Base-by-base conservation (phyloP, 2,113 vertebrate genomes). In the Scytalopus superciliaris region DNA sequence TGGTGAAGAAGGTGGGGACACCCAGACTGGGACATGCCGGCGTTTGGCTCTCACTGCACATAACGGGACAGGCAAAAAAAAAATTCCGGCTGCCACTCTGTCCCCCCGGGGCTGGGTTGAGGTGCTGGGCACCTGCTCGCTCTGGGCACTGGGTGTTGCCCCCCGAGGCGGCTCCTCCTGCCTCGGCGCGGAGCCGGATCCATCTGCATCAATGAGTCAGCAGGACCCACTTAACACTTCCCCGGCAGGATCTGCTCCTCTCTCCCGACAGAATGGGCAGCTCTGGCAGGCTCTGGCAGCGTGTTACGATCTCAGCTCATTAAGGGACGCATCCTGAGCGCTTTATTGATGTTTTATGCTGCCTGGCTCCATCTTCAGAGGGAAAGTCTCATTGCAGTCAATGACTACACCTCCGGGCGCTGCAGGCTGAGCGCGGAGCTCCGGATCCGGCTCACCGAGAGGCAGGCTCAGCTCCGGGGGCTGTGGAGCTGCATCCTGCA, bases 281-380 rank as follows among this genome's bases (percentile, higher is more conserved):
- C 86, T 24, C 94, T 56, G 95, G 90, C 92, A 55, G 60, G 82
- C 90, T 90, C 94, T 57, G 56, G 21, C 92, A 70, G 93, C 56
- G 33, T 52, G 68, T 84, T 81, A 86, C 96, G 25, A 86, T 81
- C 95, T 47, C 94, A 9, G 87, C 91, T 90, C 94, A 69, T 97
- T 95, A 95, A 88, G 88, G 92, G 92, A 85, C 14, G 37, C 88
- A 89, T 94, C 93, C 95, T 77, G 86, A 96, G 91, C 56, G 12
- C 86, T 79, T 92, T 92, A 92, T 92, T 93, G 93, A 90, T 84
- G 89, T 93, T 93, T 89, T 66, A 42, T 55, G 91, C 94, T 78
- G 96, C 94, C 92, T 92, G 94, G 95, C 95, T 97, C 95, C 96
- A 93, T 95, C 94, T 92, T 92, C 95, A 95, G 91, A 90, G 94